Base-by-base conservation (phyloP, 2,113 vertebrate species). In the Boulengeromyrus knoepffleri region DNA sequence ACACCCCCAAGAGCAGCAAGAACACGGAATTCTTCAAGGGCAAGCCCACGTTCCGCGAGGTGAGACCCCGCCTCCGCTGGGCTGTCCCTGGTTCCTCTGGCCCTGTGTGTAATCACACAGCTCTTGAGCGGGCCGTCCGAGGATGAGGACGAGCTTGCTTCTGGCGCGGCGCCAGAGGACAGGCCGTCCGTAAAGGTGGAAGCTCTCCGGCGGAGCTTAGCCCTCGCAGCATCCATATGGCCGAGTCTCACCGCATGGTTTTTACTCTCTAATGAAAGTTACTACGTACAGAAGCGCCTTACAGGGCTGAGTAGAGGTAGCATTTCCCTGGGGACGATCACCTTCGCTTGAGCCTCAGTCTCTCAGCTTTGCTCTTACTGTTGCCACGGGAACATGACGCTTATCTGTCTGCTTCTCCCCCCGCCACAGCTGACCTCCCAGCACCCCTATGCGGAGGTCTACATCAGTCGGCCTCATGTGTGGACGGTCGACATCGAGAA, bases 11-110 rank as follows among this genome's bases (percentile, higher is more conserved):
- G 95, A 99, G 98, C 94, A 99, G 98, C 96, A 99, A 99, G 94
- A 99, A 99, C 95, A 98, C 99, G 0, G 98, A 99, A 90, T 99
- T 99, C 95, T 99, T 99, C 95, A 99, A 99, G 93, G 99, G 98
- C 87, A 99, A 99, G 80, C 99, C 99, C 92, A 99, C 98, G 0
- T 95, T 99, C 74, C 96, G 99, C 96, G 99, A 99, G 98, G 99
- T 99, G 94, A 95, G 95, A 5, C 45, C 21, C 12, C 27, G 15
- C 2, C n/a, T 85, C 24, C 1, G 36, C 50, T 10, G 3, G 83
- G 24, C 42, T 3, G 45, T 10, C 39, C 39, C 77, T 3, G 36
- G 12, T 39, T 42, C 31, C 74, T 36, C 12, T 5, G 9, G 36
- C 36, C 27, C 74, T 21, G 39, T 10, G n/a, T 70, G n/a, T 70